These are phyloP conservation scores for Momotus momota DNA, from an alignment of 2,797 vertebrate species.

Conservation along the genomic window DNA sequence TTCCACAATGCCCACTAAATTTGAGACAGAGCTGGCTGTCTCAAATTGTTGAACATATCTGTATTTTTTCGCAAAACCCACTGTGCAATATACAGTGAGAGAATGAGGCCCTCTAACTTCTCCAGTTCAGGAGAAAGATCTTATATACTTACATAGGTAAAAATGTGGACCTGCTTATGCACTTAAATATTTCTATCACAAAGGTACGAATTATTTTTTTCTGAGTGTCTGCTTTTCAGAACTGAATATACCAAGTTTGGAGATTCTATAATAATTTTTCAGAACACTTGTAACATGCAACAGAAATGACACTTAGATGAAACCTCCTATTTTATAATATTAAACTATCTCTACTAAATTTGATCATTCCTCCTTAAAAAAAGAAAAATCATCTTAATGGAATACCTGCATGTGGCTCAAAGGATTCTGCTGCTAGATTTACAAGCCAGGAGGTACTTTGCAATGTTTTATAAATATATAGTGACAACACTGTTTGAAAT, in stretches of 20 bases:
- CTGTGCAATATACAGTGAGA: neutral
- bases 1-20: neutral
- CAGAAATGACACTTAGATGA: neutral
- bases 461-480: neutral
- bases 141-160: neutral
- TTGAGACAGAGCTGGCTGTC: neutral
- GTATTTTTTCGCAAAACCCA: neutral
- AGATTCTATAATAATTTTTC: neutral
- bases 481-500: neutral
- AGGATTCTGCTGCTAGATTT: neutral
- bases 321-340: neutral
- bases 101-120: neutral
- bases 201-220: neutral
- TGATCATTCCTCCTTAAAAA: neutral
- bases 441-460: neutral
- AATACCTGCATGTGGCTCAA: neutral
- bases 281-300: neutral
- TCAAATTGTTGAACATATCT: neutral
- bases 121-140: neutral
- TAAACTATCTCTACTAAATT: neutral
- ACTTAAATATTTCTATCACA: neutral
- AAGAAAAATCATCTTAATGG: neutral
- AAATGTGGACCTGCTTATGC: neutral
- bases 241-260: neutral
- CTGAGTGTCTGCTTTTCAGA: neutral